These are phyloP conservation scores for Dryas iulia DNA, from an alignment of 1,140 invertebrate species.

Conservation along the genomic window DNA sequence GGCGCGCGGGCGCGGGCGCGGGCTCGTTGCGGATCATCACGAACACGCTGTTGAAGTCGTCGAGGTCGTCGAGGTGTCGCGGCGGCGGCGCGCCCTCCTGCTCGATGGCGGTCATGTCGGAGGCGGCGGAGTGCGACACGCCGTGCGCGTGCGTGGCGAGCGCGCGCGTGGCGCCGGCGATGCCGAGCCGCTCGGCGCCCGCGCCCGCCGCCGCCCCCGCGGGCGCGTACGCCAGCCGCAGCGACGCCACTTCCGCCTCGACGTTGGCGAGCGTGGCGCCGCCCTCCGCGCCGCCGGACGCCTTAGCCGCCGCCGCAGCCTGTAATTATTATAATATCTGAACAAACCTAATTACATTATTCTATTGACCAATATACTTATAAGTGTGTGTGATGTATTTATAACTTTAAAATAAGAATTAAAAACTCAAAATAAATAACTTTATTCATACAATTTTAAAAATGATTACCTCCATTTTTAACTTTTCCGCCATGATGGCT, in stretches of 20 bases:
- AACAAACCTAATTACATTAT: too few species aligned
- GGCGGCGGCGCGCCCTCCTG: conserved; percentile 83
- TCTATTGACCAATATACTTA: too few species aligned
- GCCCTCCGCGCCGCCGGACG: conserved; percentile 83
- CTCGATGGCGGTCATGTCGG: conserved; percentile 95
- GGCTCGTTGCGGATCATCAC: conserved; percentile 79
- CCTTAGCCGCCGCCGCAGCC: conserved; percentile 61
- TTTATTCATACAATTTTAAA: neutral
- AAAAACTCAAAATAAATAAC: too few species aligned
- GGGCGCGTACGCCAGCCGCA: conserved; percentile 94
- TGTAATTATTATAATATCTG: too few species aligned
- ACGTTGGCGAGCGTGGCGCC: conserved; percentile 81
- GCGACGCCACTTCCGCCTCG: conserved; percentile 85
- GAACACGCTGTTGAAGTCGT: conserved; percentile 77
- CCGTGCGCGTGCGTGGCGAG: conserved; percentile 25
- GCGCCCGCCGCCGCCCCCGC: conserved; percentile 91
- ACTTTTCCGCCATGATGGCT: conserved; percentile 90
- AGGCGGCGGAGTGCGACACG: conserved; percentile 95
- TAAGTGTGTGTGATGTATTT: too few species aligned
- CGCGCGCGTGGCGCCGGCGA: conserved; percentile 83
- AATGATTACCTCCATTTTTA: conserved; percentile 81
- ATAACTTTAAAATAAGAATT: too few species aligned
- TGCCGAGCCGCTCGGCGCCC: conserved; percentile 94
- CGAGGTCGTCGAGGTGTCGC: conserved; percentile 53
- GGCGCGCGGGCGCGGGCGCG: conserved; percentile 38